Conservation (phyloP, 2,797 vertebrate species). For the Typhlichthys subterraneus region DNA sequence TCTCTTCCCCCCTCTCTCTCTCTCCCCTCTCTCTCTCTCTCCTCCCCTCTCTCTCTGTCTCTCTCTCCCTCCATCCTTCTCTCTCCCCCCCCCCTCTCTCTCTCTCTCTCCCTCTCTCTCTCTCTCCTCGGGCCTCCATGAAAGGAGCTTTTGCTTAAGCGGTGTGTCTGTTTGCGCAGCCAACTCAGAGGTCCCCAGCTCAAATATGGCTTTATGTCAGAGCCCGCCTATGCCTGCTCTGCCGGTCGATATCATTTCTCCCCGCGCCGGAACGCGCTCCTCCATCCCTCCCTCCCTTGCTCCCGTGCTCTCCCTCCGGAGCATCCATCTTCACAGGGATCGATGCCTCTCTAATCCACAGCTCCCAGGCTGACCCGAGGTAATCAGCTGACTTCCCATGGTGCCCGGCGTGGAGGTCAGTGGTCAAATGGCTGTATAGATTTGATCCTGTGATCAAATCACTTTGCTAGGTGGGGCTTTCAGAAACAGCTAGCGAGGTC, state of each 20-base stretch:
- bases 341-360: constrained; percentile 73
- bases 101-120: constrained; percentile 9
- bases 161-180: constrained; percentile 64
- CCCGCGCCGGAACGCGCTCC: constrained; percentile 45
- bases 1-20: constrained; percentile 34
- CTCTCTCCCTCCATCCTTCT: constrained; percentile 9
- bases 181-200: constrained; percentile 62
- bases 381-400: constrained; percentile 77
- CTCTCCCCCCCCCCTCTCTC: constrained; percentile 27
- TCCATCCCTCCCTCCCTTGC: constrained; percentile 23
- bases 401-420: constrained; percentile 66
- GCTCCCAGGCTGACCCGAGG: constrained; percentile 65
- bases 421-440: constrained; percentile 77
- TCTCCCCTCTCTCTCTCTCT: constrained; percentile 17
- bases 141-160: constrained; percentile 57
- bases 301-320: constrained; percentile 61
- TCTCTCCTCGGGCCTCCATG: constrained; percentile 40
- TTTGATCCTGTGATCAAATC: constrained; percentile 77
- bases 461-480: constrained; percentile 61
- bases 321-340: constrained; percentile 65
- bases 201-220: constrained; percentile 67
- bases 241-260: constrained; percentile 67
- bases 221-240: constrained; percentile 54
- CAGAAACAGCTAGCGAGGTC: constrained; percentile 60
- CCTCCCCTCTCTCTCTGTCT: neutral